A percentile compares a stretch with the other conserved stretches of the same genome.
These are phyloP conservation scores for Drosophila diplacantha DNA, from an alignment of 2,888 invertebrate genomes.

Conservation along the genomic window DNA sequence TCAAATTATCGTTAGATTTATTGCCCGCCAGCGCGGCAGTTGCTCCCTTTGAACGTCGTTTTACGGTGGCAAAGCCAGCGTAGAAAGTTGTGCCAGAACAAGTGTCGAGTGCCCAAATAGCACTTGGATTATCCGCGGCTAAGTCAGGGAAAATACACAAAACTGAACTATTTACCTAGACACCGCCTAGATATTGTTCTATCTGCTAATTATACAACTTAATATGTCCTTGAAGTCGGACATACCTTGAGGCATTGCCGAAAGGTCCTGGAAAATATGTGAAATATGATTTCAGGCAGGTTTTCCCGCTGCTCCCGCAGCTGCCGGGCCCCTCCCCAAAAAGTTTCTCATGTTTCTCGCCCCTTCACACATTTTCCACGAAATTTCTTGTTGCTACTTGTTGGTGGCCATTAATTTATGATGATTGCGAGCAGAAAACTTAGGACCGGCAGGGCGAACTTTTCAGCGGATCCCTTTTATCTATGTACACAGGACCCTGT, in stretches of 20 bases:
- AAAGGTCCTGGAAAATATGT: background rate
- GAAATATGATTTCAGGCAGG: background rate
- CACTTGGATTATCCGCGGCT: slow-evolving; percentile 7
- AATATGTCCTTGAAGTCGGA: background rate
- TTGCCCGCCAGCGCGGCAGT: slow-evolving; percentile 27
- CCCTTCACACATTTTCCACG: slow-evolving; percentile 11
- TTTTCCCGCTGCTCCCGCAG: background rate
- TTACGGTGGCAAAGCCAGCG: background rate
- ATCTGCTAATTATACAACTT: too few relatives aligned
- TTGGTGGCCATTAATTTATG: slow-evolving; percentile 54
- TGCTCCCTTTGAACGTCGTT: slow-evolving; percentile 17
- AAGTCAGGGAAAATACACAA: background rate
- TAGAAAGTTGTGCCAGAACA: background rate
- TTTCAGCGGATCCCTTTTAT: slow-evolving; percentile 19
- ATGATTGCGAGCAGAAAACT: slow-evolving; percentile 39
- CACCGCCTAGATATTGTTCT: too few relatives aligned
- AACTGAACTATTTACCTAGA: background rate
- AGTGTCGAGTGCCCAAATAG: slow-evolving; percentile 4
- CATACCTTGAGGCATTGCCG: background rate
- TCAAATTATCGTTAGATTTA: slow-evolving; percentile 64
- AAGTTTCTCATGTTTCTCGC: slow-evolving; percentile 20
- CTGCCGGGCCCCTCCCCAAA: background rate
- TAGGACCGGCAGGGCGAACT: slow-evolving; percentile 18
- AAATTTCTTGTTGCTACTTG: slow-evolving; percentile 40
- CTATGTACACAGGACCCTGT: slow-evolving; percentile 13